Evolutionary conservation across 2,797 vertebrate species (phyloP), one percentile per base, ranked within the genome.

Genomic region (Eremophila alpestris): DNA sequence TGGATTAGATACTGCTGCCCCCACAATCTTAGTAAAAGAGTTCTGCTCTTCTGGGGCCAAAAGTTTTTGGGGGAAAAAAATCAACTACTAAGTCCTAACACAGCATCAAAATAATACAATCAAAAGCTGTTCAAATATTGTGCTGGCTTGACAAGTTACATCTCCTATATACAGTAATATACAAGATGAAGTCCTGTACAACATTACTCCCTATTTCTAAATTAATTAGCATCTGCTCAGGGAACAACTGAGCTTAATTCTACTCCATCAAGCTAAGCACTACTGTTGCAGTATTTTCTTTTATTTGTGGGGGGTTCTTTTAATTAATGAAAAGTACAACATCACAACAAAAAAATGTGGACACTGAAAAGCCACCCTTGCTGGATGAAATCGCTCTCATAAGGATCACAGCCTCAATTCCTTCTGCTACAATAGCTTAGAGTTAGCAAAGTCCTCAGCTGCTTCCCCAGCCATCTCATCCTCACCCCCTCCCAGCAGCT

Each of bases 241-340:
- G 34, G 11, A 90, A 88, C 36, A 64, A 77, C 58, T 49, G 59
- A 83, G 43, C 64, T 90, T 79, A 69, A 91, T 60, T 81, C 62
- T 91, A 75, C n/a, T 51, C 34, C 77, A 91, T 24, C 32, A 34
- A 88, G 54, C n/a, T 86, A 73, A 69, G 46, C 29, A 30, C 26
- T 54, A 69, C 45, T 62, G 26, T 19, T 65, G 55, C 30, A 83
- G 32, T 38, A 9, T 81, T 34, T 83, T 81, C n/a, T 88, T 79
- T 36, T 26, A 65, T 68, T 94, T n/a, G 2, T 55, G 48, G 4
- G 41, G 41, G 41, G 71, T 58, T 65, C 67, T 30, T 30, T 51
- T 64, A 55, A 64, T 68, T 80, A 80, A 77, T 13, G 18, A 70
- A 46, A 83, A 69, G 48, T 7, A 30, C 23, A 89, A 87, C 5